Evolutionary conservation across 2,888 invertebrate species (phyloP), one percentile per base, ranked within the genome.

Genomic region (Sphinx pinastri): DNA sequence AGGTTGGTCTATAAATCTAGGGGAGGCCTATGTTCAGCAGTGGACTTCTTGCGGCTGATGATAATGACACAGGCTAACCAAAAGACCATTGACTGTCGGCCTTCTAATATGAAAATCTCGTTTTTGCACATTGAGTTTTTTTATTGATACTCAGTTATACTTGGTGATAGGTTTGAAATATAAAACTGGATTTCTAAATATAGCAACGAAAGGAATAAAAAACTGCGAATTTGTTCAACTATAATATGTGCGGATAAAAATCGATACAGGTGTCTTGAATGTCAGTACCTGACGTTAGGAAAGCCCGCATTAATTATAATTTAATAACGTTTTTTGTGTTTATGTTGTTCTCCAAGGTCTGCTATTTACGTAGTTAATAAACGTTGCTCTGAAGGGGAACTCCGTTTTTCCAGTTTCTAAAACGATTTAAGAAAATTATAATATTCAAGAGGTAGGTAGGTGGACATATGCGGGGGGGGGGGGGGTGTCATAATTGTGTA

Each of bases 321-420:
- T 63, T 63, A 60, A 60, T 16, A 60, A 47, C 16, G 12, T 47
- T 45, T 60, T 58, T 60, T 60, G 16, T 60, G 4, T 63, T 63
- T 19, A 13, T 16, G 13, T 49, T 63, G 16, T 1, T 63, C 16
- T 13, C 6, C 47, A 49, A 63, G 47, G 45, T 63, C 12, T 19
- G 19, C 16, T 6, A 0, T 63, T 63, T 12, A 47, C 47, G 47
- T 16, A 19, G 10, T 57, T 60, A n/a, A 45, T 60, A 7, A 60
- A 38, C 16, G 60, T 47, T 60, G 47, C 5, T 5, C 13, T 12
- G 47, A 16, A 12, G 60, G 16, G 60, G 16, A 13, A 47, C 14
- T 63, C 47, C 60, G 47, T n/a, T 47, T 16, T 47, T 63, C 60
- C 47, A 47, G 58, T 31, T 59, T 59, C 57, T 57, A 31, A 13